A percentile compares a stretch with the other conserved stretches of the same genome.
Evolutionary conservation across 2,888 invertebrate genomes (phyloP).

Genomic region (Sphaeridia pumilis): DNA sequence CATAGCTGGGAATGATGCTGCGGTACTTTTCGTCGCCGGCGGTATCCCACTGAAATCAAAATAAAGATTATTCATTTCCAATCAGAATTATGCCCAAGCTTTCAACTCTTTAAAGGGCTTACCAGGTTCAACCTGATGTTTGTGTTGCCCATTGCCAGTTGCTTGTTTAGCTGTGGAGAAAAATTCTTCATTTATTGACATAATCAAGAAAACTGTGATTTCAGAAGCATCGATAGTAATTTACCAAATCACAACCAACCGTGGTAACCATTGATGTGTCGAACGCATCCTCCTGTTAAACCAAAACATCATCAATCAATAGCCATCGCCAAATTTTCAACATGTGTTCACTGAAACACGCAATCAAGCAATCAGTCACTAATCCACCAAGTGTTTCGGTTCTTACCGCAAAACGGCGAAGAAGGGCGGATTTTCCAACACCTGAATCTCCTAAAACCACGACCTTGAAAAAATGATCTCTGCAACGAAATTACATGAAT

Average conservation of each 20-base stretch:
- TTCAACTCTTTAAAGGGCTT: slow-evolving; percentile 5
- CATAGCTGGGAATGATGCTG: slow-evolving; percentile 31
- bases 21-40: slow-evolving; percentile 33
- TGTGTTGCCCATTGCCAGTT: slow-evolving; percentile 29
- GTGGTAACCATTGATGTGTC: slow-evolving; percentile 10
- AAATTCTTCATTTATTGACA: background rate
- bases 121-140: slow-evolving; percentile 28
- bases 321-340: background rate
- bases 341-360: background rate
- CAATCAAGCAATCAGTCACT: background rate
- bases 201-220: background rate
- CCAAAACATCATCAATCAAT: background rate
- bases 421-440: slow-evolving; percentile 23
- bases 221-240: background rate
- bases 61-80: background rate
- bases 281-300: slow-evolving; percentile 16
- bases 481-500: slow-evolving; percentile 10
- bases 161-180: slow-evolving; percentile 23
- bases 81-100: background rate
- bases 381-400: too few relatives aligned
- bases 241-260: slow-evolving; percentile 19
- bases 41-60: slow-evolving; percentile 28
- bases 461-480: slow-evolving; percentile 33
- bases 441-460: slow-evolving; percentile 76
- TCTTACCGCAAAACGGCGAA: slow-evolving; percentile 20